Base-by-base conservation (phyloP, 2,888 invertebrate genomes). In the Unio pictorum region DNA sequence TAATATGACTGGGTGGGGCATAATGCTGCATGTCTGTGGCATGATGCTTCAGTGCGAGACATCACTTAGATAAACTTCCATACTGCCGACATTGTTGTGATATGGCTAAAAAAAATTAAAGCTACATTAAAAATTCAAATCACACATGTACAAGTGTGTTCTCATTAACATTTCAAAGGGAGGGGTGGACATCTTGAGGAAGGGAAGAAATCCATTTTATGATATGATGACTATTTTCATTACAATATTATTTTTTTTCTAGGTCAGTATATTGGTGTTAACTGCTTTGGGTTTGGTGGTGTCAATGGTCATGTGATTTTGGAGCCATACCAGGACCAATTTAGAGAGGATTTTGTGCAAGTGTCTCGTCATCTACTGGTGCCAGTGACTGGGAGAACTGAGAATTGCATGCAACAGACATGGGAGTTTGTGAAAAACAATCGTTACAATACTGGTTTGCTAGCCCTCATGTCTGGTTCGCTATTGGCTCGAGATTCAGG, bases 221-320 rank as follows among this genome's bases (percentile, higher is more conserved):
- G 15, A 45, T 45, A 45, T 15, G 3, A 1, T 34, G 6, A 34
- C 11, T 45, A 11, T 58, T 58, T 17, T 58, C 1, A 26, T 30
- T 4, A 26, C 8, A n/a, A 61, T 61, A 64, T 61, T 3, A 5
- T 54, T 17, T 6, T 20, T 59, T 17, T 72, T 70, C 45, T 68
- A 82, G 82, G 75, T 70, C 97, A 97, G 30, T 92, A 95, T 71
- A 93, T 95, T 68, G 97, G 94, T 23, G 90, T 99, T 30, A 99
- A 98, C 91, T 97, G 96, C 15, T 98, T 98, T 90, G 98, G 98
- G 45, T 98, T 98, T 91, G 98, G 98, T 73, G 98, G 98, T 71
- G 88, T 84, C 4, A 87, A 85, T 79, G 85, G 83, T 30, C 87
- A 87, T 78, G 77, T 79, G 11, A 71, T 88, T 20, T 66, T 88